A percentile compares a stretch with the other conserved stretches of the same genome.
Evolutionary conservation across 2,797 vertebrate genomes (phyloP).

Genomic region (Microctenopoma steveboyesi): DNA sequence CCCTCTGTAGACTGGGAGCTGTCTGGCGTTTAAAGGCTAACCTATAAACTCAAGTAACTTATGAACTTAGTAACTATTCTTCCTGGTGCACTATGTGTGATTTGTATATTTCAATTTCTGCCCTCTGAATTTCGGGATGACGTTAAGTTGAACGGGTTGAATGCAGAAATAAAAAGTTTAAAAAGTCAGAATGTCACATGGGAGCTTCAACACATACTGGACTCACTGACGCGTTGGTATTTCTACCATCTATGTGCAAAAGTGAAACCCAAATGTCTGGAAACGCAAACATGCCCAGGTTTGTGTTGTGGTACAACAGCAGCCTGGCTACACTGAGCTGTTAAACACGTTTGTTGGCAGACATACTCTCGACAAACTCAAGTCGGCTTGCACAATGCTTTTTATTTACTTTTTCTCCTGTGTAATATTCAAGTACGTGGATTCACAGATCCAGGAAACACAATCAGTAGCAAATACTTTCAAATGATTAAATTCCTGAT

Average conservation of each 20-base stretch:
- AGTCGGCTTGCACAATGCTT: constrained; percentile 51
- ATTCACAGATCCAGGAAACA: constrained; percentile 72
- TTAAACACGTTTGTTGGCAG: background rate
- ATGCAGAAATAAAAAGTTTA: no score
- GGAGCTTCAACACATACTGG: background rate
- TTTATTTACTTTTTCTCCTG: constrained; percentile 57
- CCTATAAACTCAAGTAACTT: background rate
- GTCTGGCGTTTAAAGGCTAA: no score
- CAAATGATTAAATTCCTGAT: constrained; percentile 56
- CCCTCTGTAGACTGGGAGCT: no score
- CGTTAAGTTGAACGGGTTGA: no score
- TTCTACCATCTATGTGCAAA: background rate
- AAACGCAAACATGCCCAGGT: background rate
- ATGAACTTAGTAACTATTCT: background rate
- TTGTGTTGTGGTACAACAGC: background rate
- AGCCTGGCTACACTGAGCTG: background rate
- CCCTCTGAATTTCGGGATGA: no score
- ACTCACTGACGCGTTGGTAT: background rate
- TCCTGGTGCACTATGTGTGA: no score
- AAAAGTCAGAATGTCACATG: background rate
- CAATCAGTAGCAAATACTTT: constrained; percentile 78
- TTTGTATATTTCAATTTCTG: no score
- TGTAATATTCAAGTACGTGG: constrained; percentile 80
- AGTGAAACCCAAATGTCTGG: background rate
- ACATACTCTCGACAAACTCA: constrained; percentile 18